Evolutionary conservation across 2,797 vertebrate species (phyloP).

Genomic region (Micromesistius poutassou): DNA sequence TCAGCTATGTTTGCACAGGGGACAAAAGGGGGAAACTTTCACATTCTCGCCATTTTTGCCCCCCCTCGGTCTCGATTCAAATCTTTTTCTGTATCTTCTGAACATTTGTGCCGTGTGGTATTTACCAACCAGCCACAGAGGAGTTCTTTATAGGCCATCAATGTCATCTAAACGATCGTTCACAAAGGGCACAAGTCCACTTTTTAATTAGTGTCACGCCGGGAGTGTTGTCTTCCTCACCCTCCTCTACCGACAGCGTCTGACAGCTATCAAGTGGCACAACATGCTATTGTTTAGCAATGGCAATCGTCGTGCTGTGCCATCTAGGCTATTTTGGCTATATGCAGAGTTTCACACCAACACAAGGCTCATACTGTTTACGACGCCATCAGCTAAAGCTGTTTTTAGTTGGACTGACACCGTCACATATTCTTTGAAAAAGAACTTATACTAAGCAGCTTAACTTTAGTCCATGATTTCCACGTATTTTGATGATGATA

Average conservation of each 20-base stretch:
- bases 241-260: neutral
- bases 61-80: neutral
- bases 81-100: neutral
- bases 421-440: neutral
- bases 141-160: neutral
- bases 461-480: neutral
- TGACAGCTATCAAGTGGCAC: neutral
- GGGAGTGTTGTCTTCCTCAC: neutral
- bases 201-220: conserved; percentile 13
- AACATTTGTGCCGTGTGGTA: neutral
- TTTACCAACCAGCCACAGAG: neutral
- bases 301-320: neutral
- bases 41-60: neutral
- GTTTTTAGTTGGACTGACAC: neutral
- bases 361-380: neutral
- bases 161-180: conserved; percentile 12
- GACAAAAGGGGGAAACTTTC: neutral
- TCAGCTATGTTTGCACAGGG: conserved; percentile 2
- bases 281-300: neutral
- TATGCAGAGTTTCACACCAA: neutral
- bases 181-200: conserved; percentile 5
- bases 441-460: neutral
- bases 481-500: neutral
- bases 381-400: neutral
- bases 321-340: too few species aligned